Conservation (phyloP, 2,888 invertebrate species). For the Volucella inanis region DNA sequence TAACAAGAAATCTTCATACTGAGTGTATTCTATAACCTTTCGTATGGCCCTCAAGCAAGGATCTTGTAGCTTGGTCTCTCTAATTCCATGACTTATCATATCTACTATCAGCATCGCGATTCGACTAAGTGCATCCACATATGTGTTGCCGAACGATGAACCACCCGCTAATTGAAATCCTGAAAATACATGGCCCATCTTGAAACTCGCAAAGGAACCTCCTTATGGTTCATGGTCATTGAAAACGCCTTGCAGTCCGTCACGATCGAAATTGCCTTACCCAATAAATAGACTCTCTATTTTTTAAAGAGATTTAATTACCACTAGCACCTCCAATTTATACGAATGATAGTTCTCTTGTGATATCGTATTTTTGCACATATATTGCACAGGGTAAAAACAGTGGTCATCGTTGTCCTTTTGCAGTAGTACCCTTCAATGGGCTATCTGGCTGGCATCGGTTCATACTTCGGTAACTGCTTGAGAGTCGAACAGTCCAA, state of each 20-base stretch:
- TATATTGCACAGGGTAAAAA: constrained; percentile 56
- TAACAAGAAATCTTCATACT: constrained; percentile 23
- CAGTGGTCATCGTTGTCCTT: constrained; percentile 33
- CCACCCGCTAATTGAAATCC: constrained; percentile 68
- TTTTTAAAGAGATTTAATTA: constrained; percentile 73
- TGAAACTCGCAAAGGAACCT: constrained; percentile 55
- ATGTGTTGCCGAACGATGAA: constrained; percentile 63
- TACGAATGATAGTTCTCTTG: constrained; percentile 62
- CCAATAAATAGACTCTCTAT: constrained; percentile 74
- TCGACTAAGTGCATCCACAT: constrained; percentile 74
- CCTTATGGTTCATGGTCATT: constrained; percentile 46
- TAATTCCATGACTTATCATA: constrained; percentile 2
- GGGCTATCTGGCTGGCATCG: constrained; percentile 23
- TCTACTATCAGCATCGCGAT: neutral
- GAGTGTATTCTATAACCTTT: neutral
- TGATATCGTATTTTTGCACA: constrained; percentile 26
- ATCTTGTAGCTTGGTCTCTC: constrained; percentile 3
- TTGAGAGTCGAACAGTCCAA: too few species aligned
- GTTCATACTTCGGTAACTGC: too few species aligned
- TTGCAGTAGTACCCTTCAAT: constrained; percentile 62
- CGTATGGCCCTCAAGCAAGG: neutral
- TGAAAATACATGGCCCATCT: constrained; percentile 67
- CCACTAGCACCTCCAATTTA: constrained; percentile 74
- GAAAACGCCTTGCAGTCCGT: constrained; percentile 52
- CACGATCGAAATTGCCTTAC: neutral